A percentile compares a stretch with the other conserved stretches of the same genome.
phyloP scores from a whole-genome alignment of 2,797 vertebrate genomes.

The Acipenser ruthenus region DNA sequence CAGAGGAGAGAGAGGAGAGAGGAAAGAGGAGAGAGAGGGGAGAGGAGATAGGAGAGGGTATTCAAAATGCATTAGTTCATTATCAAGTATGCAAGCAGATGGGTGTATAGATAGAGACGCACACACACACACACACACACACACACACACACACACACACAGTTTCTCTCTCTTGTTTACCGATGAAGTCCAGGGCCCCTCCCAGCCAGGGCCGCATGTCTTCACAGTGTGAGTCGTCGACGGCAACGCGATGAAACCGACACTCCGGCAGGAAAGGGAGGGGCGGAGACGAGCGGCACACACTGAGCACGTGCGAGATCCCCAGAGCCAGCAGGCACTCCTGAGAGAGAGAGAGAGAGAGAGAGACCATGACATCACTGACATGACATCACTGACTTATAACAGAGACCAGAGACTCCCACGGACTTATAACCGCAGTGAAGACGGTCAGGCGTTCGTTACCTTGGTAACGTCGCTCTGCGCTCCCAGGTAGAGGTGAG shows the following conservation, averaged over 20 bases:
- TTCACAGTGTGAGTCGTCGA: slow-evolving; percentile 61
- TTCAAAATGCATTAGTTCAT: not conserved
- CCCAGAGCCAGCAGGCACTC: slow-evolving; percentile 50
- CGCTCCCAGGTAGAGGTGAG: slow-evolving; percentile 61
- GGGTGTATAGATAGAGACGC: too few relatives aligned
- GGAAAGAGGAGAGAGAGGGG: too few relatives aligned
- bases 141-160: not conserved
- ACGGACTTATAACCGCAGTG: not conserved
- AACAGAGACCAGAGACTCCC: not conserved
- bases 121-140: too few relatives aligned
- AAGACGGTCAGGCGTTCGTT: not conserved
- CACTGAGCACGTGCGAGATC: slow-evolving; percentile 61
- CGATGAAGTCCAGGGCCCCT: slow-evolving; percentile 59
- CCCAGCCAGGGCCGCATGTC: slow-evolving; percentile 66
- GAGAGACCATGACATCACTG: not conserved
- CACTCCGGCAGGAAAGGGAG: slow-evolving; percentile 56
- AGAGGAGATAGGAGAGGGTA: too few relatives aligned
- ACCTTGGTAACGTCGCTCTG: slow-evolving; percentile 65
- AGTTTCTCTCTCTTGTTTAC: slow-evolving; percentile 35
- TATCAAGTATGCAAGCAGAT: too few relatives aligned
- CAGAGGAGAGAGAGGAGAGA: too few relatives aligned
- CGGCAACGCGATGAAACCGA: slow-evolving; percentile 60
- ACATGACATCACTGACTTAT: not conserved
- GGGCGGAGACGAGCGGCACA: slow-evolving; percentile 61
- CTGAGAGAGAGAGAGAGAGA: slow-evolving; percentile 23